A percentile compares a stretch with the other conserved stretches of the same genome.
phyloP scores from a whole-genome alignment of 2,113 vertebrate genomes.

The Pomatorhinus ruficollis region DNA sequence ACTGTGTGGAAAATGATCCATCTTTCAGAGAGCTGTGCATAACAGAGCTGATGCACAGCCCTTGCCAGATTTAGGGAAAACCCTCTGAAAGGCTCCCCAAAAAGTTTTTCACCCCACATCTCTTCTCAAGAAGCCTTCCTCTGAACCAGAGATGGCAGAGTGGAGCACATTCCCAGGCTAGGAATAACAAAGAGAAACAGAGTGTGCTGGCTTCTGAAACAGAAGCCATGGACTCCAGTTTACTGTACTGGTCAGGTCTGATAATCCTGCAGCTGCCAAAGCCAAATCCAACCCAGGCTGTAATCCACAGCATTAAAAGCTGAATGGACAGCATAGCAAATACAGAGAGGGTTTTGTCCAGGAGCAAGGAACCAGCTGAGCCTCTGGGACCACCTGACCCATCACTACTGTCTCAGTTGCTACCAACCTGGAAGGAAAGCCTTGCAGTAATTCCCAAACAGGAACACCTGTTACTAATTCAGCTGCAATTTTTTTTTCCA shows the following conservation, averaged over 20 bases:
- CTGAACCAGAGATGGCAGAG: neutral
- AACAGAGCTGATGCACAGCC: neutral
- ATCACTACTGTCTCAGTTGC: fast-evolving
- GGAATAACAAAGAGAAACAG: neutral
- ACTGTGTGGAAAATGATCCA: neutral
- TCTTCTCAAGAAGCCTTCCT: neutral
- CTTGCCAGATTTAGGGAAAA: neutral
- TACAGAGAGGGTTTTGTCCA: neutral
- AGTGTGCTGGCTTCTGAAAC: neutral
- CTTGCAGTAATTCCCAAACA: neutral
- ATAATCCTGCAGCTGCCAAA: neutral
- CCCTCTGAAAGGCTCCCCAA: neutral
- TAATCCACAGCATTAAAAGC: neutral
- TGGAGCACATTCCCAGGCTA: neutral
- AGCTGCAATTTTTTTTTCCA: neutral
- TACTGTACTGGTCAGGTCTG: neutral
- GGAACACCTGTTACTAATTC: neutral
- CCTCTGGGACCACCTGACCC: neutral
- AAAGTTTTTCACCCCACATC: neutral
- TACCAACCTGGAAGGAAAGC: neutral
- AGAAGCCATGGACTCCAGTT: neutral
- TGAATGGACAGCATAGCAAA: neutral
- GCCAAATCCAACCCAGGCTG: neutral
- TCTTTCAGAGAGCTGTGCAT: neutral
- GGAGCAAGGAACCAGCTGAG: neutral